Conservation (phyloP, 2,113 vertebrate genomes). For the Hemibagrus wyckioides region DNA sequence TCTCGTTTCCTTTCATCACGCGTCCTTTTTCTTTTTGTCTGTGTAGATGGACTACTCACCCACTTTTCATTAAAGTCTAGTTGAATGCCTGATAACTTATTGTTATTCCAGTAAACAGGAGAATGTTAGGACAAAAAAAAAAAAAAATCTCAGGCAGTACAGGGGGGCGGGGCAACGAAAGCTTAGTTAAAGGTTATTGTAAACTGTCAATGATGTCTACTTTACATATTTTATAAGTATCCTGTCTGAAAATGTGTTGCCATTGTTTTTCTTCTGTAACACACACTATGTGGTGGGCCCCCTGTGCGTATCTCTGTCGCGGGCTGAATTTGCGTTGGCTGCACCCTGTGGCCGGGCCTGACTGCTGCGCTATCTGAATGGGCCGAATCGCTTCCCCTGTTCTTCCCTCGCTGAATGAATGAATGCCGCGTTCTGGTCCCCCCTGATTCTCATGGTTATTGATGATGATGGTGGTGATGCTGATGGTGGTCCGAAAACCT, state of each 20-base stretch:
- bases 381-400: slow-evolving; percentile 85
- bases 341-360: slow-evolving; percentile 80
- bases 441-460: slow-evolving; percentile 82
- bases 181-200: slow-evolving; percentile 41
- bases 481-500: slow-evolving; percentile 83
- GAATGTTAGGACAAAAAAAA: slow-evolving; percentile 1
- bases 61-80: slow-evolving; percentile 46
- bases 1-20: neutral
- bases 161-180: slow-evolving; percentile 30
- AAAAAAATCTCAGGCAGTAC: slow-evolving; percentile 47
- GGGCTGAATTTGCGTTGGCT: slow-evolving; percentile 99
- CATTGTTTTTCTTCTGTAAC: slow-evolving; percentile 99
- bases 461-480: slow-evolving; percentile 78
- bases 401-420: slow-evolving; percentile 85
- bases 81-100: slow-evolving; percentile 30
- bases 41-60: slow-evolving; percentile 40
- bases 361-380: slow-evolving; percentile 88
- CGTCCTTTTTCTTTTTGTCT: slow-evolving; percentile 16
- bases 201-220: slow-evolving; percentile 49
- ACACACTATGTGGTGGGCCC: slow-evolving; percentile 94
- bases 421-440: slow-evolving; percentile 84
- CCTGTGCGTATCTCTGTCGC: slow-evolving; percentile 89
- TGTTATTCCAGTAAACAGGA: slow-evolving; percentile 2
- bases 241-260: slow-evolving; percentile 99
- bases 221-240: slow-evolving; percentile 78